Conservation (phyloP, 2,888 invertebrate species). For the Amphimallon solstitiale region DNA sequence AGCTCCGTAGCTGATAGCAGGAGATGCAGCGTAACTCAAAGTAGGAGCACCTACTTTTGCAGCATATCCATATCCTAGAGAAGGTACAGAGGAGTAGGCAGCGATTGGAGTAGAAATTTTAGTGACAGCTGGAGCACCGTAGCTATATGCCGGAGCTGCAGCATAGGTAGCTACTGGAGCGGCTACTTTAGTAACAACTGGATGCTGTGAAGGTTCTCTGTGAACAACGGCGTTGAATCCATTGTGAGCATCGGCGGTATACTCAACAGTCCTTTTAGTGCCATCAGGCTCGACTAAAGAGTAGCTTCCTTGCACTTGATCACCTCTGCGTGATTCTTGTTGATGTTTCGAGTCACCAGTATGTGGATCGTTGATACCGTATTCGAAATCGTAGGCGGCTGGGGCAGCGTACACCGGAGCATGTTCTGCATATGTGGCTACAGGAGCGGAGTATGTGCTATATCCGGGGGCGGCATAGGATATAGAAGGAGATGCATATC, state of each 20-base stretch:
- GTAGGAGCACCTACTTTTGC: too few species aligned
- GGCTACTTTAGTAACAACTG: constrained; percentile 49
- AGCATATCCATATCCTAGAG: too few species aligned
- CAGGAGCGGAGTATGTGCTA: constrained; percentile 26
- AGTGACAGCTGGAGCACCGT: too few species aligned
- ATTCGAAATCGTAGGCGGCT: constrained; percentile 64
- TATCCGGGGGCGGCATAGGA: constrained; percentile 41
- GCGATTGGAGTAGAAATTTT: too few species aligned
- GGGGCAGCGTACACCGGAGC: constrained; percentile 59
- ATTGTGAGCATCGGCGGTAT: constrained; percentile 73
- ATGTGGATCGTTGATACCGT: constrained; percentile 64
- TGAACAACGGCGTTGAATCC: constrained; percentile 61
- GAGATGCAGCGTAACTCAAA: too few species aligned
- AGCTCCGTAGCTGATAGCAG: too few species aligned
- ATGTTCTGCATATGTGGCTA: constrained; percentile 45
- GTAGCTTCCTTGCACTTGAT: constrained; percentile 73
- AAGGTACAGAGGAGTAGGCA: too few species aligned
- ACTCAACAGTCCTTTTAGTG: constrained; percentile 70
- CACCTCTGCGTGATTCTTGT: constrained; percentile 68
- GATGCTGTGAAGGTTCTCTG: constrained; percentile 64
- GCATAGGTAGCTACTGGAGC: constrained; percentile 49
- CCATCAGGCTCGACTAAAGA: constrained; percentile 73
- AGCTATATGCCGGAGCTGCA: too few species aligned
- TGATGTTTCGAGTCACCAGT: constrained; percentile 70
- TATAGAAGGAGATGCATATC: constrained; percentile 61